These are phyloP conservation scores for Pomacea canaliculata DNA, from an alignment of 2,888 invertebrate species.

Conservation along the genomic window DNA sequence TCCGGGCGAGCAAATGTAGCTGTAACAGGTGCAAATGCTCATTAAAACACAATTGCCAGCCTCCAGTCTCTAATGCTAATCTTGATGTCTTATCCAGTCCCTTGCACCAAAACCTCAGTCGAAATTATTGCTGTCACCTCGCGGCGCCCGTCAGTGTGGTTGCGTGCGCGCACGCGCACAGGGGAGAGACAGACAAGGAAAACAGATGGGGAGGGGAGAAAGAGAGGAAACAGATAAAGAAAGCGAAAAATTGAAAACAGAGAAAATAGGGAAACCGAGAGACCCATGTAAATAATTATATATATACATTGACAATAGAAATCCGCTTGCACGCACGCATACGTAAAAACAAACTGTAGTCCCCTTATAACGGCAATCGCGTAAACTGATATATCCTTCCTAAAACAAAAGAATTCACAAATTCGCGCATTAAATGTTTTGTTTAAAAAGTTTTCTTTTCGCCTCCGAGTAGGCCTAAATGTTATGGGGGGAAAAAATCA, in stretches of 20 bases:
- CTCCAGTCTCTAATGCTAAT: not conserved
- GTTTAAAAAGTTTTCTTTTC: too few relatives aligned
- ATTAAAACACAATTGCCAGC: slow-evolving; percentile 4
- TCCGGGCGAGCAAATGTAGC: not conserved
- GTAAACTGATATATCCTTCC: too few relatives aligned
- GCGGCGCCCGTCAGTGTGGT: not conserved
- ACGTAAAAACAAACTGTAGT: not conserved
- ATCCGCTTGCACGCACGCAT: not conserved
- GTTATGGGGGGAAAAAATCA: too few relatives aligned
- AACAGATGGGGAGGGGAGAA: not conserved
- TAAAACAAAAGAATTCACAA: too few relatives aligned
- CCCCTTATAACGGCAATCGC: too few relatives aligned
- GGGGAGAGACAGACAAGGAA: not conserved
- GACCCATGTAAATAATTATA: not conserved
- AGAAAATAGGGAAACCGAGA: not conserved
- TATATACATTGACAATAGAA: not conserved
- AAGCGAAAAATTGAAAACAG: not conserved
- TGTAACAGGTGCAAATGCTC: slow-evolving; percentile 9
- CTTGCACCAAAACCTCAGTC: not conserved
- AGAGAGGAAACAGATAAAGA: slow-evolving; percentile 1
- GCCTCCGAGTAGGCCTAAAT: too few relatives aligned
- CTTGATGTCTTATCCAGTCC: slow-evolving; percentile 7
- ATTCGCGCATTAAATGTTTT: too few relatives aligned
- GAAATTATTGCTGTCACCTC: not conserved
- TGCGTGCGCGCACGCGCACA: not conserved